Evolutionary conservation across 2,888 invertebrate species (phyloP), one percentile per base, ranked within the genome.

Genomic region (Eupithecia insigniata): DNA sequence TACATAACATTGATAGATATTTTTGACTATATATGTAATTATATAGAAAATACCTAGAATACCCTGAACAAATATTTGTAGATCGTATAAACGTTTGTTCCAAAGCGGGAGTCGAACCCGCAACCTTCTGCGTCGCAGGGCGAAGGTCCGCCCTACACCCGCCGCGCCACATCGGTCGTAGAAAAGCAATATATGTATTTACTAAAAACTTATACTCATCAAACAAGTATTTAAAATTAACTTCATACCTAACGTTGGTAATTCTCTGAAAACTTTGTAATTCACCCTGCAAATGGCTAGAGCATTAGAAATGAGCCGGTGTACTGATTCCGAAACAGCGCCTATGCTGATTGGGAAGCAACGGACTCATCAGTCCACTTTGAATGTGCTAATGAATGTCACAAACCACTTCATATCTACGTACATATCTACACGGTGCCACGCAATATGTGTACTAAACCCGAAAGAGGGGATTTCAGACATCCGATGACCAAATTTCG

Each of bases 331-430:
- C 64, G 34, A 71, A 46, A 28, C 30, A 71, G 28, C 64, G 36
- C 32, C 30, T 46, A 64, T 64, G 51, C 69, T 60, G 64, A 69
- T 71, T 74, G 26, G 66, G 26, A 67, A 22, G 55, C 55, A 26
- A 55, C 58, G 65, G 65, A 26, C 64, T 36, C 67, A 74, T 67
- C 71, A 18, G 10, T 64, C 65, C 32, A 66, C 62, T 66, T 71
- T 71, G 43, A 74, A 73, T 64, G 58, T 62, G 69, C 69, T 72
- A 75, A 72, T 76, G 71, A 73, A 74, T 67, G 73, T 73, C 70
- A 70, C 66, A 39, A 30, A 66, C 43, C 61, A 61, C 39, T 73
- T 69, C 66, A 69, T 30, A 62, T 32, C 18, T 18, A 32, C 14
- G 18, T n/a, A 34, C 32, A 4, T 34, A 32, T 7, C 30, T 51